Evolutionary conservation across 2,888 invertebrate species (phyloP), one percentile per base, ranked within the genome.

Genomic region (Dysmachus trigonus): DNA sequence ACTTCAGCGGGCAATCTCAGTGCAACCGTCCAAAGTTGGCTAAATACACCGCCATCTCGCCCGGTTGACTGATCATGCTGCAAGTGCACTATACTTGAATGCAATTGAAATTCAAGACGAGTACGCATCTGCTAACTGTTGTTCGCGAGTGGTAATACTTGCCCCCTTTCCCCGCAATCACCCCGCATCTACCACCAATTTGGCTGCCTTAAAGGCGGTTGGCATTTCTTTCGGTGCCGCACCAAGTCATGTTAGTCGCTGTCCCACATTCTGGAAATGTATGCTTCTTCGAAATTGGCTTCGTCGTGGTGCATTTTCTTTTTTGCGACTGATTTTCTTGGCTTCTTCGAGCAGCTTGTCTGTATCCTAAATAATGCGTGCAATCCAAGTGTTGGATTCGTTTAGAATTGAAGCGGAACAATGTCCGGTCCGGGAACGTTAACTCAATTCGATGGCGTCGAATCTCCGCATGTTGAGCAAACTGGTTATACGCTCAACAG

Each of bases 51-150:
- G 22, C 15, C 79, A 79, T 79, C 51, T 51, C 33, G 51, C 51
- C 79, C 76, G 47, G 47, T 51, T 79, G 51, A 27, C n/a, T 51
- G 79, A 79, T 79, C 79, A 51, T 79, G 79, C 47, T 79, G 79
- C 79, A 79, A 79, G 79, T 79, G 51, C 79, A 79, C 47, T n/a
- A 79, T 30, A 41, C 38, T 79, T 27, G 10, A 1, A n/a, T 79
- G 47, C 79, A 79, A 79, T 79, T 79, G 79, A 79, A 79, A 79
- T 79, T 79, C 79, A 79, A 79, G 35, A 79, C 79, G 27, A 13
- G 79, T 76, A 76, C 76, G 38, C 76, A 76, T 76, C 76, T 76
- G 35, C 76, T 76, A 35, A 35, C 76, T 51, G 79, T 47, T 79
- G 76, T 35, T 76, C 35, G 35, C 15, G 38, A 76, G 35, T 31